Percentiles rank a stretch among this genome's conserved stretches.
Evolutionary conservation across 92 coral and sea anemone genomes (phyloP).

Genomic region (Ricordea florida): DNA sequence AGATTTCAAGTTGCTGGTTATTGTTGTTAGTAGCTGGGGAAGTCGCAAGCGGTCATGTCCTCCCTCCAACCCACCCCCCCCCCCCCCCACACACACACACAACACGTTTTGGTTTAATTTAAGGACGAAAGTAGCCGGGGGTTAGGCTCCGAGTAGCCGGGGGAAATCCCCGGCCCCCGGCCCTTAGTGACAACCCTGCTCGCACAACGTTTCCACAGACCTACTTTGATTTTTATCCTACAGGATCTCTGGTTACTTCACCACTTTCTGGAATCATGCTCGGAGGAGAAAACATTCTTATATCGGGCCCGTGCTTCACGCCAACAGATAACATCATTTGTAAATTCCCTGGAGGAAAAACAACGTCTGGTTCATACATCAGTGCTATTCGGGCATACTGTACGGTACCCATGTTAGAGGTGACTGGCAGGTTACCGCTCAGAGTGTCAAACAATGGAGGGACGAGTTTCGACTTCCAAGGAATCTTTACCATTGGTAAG

Average conservation of each 20-base stretch:
- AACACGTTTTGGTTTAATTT: no score
- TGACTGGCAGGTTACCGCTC: conserved; percentile 62
- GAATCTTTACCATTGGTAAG: conserved; percentile 62
- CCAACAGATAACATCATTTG: conserved; percentile 52
- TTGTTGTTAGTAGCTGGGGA: no score
- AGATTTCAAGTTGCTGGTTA: no score
- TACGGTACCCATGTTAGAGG: conserved; percentile 65
- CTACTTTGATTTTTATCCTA: background rate
- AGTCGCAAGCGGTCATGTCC: no score
- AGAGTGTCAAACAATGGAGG: conserved; percentile 71
- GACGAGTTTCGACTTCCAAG: conserved; percentile 55
- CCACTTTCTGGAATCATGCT: conserved; percentile 66
- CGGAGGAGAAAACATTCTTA: conserved; percentile 63
- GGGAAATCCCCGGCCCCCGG: no score
- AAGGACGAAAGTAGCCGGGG: no score
- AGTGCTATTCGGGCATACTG: conserved; percentile 56
- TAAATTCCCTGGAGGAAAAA: conserved; percentile 42
- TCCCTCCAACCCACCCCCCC: no score
- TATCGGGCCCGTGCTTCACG: conserved; percentile 77
- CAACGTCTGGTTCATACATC: conserved; percentile 40
- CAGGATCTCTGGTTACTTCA: conserved; percentile 62
- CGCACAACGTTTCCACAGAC: no score
- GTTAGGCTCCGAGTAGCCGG: no score
- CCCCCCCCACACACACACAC: no score
- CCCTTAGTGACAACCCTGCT: no score